phyloP scores from a whole-genome alignment of 2,888 invertebrate species.

The Hemithea aestivaria region DNA sequence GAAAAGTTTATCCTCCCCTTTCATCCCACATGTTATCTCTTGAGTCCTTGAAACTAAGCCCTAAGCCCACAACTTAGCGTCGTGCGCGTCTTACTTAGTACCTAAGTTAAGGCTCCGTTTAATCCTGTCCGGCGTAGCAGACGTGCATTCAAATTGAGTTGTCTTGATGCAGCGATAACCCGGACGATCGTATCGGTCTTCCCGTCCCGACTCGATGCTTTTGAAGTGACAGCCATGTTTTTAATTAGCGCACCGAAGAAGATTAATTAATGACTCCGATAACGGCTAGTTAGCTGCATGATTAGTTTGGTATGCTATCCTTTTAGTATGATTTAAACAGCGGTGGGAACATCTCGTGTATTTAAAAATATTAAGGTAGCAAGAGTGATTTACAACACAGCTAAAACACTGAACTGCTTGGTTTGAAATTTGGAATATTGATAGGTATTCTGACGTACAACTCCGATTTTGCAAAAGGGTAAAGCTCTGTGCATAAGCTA shows the following conservation, averaged over 20 bases:
- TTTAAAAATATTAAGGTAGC: too few relatives aligned
- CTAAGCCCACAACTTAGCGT: not conserved
- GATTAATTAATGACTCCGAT: slow-evolving; percentile 10
- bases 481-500: too few relatives aligned
- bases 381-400: too few relatives aligned
- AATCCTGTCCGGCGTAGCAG: slow-evolving; percentile 11
- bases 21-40: too few relatives aligned
- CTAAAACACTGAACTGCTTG: too few relatives aligned
- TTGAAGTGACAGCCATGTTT: slow-evolving; percentile 6
- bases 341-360: too few relatives aligned
- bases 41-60: too few relatives aligned
- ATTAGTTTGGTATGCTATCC: not conserved
- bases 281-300: not conserved
- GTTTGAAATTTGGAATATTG: too few relatives aligned
- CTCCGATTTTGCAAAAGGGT: too few relatives aligned
- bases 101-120: slow-evolving; percentile 9
- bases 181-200: slow-evolving; percentile 51
- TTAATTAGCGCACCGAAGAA: slow-evolving; percentile 11
- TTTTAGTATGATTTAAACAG: too few relatives aligned
- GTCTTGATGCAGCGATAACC: slow-evolving; percentile 60
- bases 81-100: not conserved
- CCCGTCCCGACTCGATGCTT: slow-evolving; percentile 8
- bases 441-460: too few relatives aligned
- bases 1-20: too few relatives aligned
- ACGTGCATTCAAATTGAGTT: slow-evolving; percentile 69